Base-by-base conservation (phyloP, 2,797 vertebrate genomes). In the Pangasius macronema region DNA sequence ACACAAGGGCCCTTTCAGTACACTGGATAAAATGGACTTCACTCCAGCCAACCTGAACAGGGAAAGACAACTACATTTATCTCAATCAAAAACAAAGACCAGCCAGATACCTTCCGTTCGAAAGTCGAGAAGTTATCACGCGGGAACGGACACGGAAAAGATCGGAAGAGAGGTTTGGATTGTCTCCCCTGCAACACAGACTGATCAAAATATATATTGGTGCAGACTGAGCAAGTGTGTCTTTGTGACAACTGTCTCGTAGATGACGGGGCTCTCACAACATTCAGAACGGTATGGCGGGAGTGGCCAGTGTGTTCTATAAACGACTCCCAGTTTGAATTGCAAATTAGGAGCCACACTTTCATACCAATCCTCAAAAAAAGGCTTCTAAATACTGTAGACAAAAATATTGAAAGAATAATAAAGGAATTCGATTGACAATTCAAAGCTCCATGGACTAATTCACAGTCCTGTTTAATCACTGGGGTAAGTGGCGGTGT, bases 251-350 rank as follows among this genome's bases (percentile, higher is more conserved):
- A 33, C 80, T 46, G 72, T 84, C 88, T 73, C 36, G 76, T 84
- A 82, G 72, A 87, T 88, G 87, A 89, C 84, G 85, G 82, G 76
- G 61, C 86, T 87, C 86, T 87, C 18, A 30, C 67, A 77, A 83
- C 84, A 89, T 87, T 84, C 84, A 77, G 79, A 65, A 84, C 87
- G 88, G 68, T 86, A 86, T 87, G 87, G 81, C 65, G n/a, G 8
- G 55, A 87, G 83, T 67, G 84, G 81, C 87, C 84, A 61, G 85
- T 63, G 55, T 84, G 85, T 85, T 86, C 88, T 88, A 88, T 85
- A 88, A 87, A 89, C 72, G 87, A 82, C 72, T 67, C 59, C 59
- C 83, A 67, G 49, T 49, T 63, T 82, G 83, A 76, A 33, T 13
- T 81, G 55, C 7, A 59, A 46, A 82, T 65, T 49, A 30, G 27